Conservation (phyloP, 2,797 vertebrate species). For the Leucoraja ocellata region DNA sequence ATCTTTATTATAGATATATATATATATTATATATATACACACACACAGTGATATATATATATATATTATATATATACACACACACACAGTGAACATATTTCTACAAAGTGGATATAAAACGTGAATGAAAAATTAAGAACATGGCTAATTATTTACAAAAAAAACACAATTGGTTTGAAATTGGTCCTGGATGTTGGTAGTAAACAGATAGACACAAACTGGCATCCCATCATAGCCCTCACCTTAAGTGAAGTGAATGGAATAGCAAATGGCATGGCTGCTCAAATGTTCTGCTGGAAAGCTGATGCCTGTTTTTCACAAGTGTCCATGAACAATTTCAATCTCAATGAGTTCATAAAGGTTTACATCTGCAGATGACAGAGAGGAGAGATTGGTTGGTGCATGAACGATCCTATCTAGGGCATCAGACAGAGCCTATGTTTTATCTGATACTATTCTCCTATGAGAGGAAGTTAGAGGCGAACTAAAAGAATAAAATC, state of each 20-base stretch:
- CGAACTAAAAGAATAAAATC: background rate
- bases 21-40: too few species aligned
- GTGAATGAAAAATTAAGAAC: constrained; percentile 35
- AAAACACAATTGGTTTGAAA: background rate
- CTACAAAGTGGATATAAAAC: constrained; percentile 35
- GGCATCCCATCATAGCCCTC: background rate
- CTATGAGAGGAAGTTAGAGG: background rate
- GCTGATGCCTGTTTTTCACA: background rate
- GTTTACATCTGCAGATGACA: background rate
- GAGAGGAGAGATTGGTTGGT: background rate
- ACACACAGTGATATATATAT: too few species aligned
- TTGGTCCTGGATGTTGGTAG: background rate
- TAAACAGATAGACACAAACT: background rate
- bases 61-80: constrained; percentile 5
- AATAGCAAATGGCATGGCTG: background rate
- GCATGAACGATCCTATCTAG: background rate
- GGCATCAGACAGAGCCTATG: background rate
- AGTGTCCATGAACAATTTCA: background rate
- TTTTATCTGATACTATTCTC: background rate
- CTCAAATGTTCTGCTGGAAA: background rate
- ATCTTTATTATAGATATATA: too few species aligned
- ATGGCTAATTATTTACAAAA: constrained; percentile 37
- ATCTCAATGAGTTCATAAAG: background rate
- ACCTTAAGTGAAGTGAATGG: background rate
- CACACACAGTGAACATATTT: constrained; percentile 23